Base-by-base conservation (phyloP, 2,113 vertebrate species). In the Stigmatopora nigra region DNA sequence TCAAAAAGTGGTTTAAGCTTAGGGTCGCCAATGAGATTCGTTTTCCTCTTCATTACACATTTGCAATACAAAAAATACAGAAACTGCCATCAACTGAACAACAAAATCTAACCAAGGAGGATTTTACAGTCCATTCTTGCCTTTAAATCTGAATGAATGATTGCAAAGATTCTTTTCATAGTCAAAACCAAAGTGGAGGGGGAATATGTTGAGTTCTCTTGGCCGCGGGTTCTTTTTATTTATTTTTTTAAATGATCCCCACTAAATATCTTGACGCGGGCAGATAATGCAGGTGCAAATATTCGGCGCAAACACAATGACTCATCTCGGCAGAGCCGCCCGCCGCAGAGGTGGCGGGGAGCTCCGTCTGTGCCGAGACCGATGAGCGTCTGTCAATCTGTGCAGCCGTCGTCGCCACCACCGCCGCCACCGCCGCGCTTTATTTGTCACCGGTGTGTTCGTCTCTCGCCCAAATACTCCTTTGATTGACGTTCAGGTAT, bases 261-360 rank as follows among this genome's bases (percentile, higher is more conserved):
- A 12, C 7, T 36, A 45, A 41, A 45, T 61, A 11, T 45, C 38
- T 20, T 5, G 11, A 20, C 12, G 17, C 38, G 44, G 59, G 12
- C 59, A 8, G 41, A 7, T 61, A 61, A 45, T 14, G 38, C 59
- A 61, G 59, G 59, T 61, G 59, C 59, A 44, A 61, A 61, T 61
- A 61, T 61, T 61, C 38, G 22, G 59, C 19, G 38, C 59, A 61
- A 61, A 61, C 59, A 61, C n/a, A 15, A 61, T 61, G 59, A 61
- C 38, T 61, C 59, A 61, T 61, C 59, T 38, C 19, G 19, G 59
- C 59, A 22, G 59, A 20, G 59, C 12, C 38, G 15, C n/a, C 12
- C 38, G 15, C n/a, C 17, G 59, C 59, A 45, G 59, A 20, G 59
- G 41, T 15, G 59, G 59, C 41, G 17, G n/a, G 58, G 58, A 44